Evolutionary conservation across 2,888 invertebrate species (phyloP), one percentile per base, ranked within the genome.

Genomic region (Cerastis leucographa): DNA sequence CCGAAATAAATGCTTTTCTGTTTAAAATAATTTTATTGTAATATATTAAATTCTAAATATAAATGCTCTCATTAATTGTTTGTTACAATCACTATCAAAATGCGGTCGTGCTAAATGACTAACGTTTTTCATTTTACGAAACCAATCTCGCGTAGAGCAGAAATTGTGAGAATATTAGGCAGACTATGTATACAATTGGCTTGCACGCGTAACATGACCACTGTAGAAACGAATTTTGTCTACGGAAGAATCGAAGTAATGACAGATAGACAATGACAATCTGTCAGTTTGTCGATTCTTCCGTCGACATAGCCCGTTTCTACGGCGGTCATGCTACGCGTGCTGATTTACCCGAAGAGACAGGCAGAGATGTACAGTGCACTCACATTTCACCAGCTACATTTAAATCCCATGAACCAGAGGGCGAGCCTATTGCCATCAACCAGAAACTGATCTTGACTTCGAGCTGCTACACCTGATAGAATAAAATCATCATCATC

Each of bases 31-130:
- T 42, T 54, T 9, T 54, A 42, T 73, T 54, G 42, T 54, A 42
- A 54, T n/a, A 6, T 74, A 42, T n/a, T n/a, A n/a, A n/a, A n/a
- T 51, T 71, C 74, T 85, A 84, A 85, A 84, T 73, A 80, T 85
- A 85, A 6, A 62, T 75, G 84, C 29, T 84, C 85, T 86, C 74
- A 25, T 76, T 83, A 71, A 40, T 59, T 42, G 42, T 64, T 72
- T 67, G 40, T 42, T 25, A 44, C 74, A 71, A 61, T 35, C 62
- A 64, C 46, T 69, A 86, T 84, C 80, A 68, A 64, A 64, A 74
- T 62, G 68, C 35, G 46, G 51, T 51, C n/a, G 40, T 19, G 54
- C n/a, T 22, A 51, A 64, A 64, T 78, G 72, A 84, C 40, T n/a
- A 78, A 83, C 29, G 40, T 29, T 51, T 78, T 62, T 3, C 64